Evolutionary conservation across 2,797 vertebrate species (phyloP), one percentile per base, ranked within the genome.

Genomic region (Euphonia xanthogaster): DNA sequence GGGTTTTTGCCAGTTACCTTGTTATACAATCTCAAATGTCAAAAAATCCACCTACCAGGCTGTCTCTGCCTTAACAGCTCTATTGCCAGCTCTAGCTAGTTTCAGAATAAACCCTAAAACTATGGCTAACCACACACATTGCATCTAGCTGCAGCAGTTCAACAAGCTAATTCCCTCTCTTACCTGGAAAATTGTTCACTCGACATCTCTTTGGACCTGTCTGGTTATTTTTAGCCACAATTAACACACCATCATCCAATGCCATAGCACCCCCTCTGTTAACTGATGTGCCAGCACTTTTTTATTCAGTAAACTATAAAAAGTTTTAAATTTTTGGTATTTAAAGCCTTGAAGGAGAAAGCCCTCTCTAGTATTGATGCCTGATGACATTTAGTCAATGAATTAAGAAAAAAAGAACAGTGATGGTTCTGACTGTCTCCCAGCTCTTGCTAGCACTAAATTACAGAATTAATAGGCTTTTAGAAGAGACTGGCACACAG

Each of bases 401-500:
- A 90, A 95, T 86, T 87, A 53, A 86, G 92, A 78, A 91, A 70
- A 91, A 86, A 97, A 33, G 13, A 89, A 4, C 85, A 44, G 86
- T 25, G 30, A 72, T 91, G 86, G 80, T 83, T 97, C 90, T 83
- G 85, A 88, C 84, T 85, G 92, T 97, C 93, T 93, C 93, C 20
- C 79, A 58, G 90, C 54, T 96, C 96, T 93, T 54, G 70, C 91
- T 42, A 79, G 77, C 97, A 97, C 90, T 98, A 97, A 98, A 98
- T 98, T 98, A 98, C 94, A 85, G 96, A 97, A 98, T 98, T 98
- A 98, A 98, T 97, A 96, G 97, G 96, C 97, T 98, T 98, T 98
- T 98, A 97, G 97, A 92, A 90, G 91, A 97, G 98, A 96, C 95
- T 97, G 98, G 96, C 97, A 97, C 94, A 75, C 67, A 93, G 97